These are phyloP conservation scores for Acanthurus lineatus DNA, from an alignment of 2,797 vertebrate species.

Conservation along the genomic window DNA sequence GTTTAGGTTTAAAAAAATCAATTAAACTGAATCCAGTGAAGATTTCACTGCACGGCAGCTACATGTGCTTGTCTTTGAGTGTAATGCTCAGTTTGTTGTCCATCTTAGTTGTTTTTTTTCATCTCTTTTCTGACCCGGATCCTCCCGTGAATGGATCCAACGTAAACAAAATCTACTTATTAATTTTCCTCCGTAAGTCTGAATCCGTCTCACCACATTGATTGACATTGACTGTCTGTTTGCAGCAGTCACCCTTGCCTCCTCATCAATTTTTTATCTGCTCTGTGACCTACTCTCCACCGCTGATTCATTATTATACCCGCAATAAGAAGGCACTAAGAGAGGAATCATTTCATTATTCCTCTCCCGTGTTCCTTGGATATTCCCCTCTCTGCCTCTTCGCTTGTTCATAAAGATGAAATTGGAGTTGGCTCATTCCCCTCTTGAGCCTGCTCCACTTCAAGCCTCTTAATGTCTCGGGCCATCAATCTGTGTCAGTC, in stretches of 20 bases:
- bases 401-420: constrained; percentile 73
- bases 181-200: constrained; percentile 7
- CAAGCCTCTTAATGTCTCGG: constrained; percentile 62
- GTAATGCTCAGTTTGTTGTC: no score
- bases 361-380: constrained; percentile 62
- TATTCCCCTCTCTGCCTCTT: constrained; percentile 68
- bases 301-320: constrained; percentile 63
- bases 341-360: constrained; percentile 72
- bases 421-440: constrained; percentile 71
- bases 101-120: no score
- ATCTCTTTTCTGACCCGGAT: neutral
- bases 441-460: constrained; percentile 70
- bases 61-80: neutral
- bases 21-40: neutral
- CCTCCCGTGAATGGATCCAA: constrained; percentile 12
- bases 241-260: constrained; percentile 34
- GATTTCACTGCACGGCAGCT: neutral
- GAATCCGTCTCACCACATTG: constrained; percentile 24
- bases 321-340: constrained; percentile 47
- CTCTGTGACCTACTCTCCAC: constrained; percentile 54
- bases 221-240: constrained; percentile 30
- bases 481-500: constrained; percentile 76
- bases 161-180: neutral
- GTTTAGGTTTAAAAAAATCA: neutral
- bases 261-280: constrained; percentile 63